Base-by-base conservation (phyloP, 1,140 invertebrate genomes). In the Mycetomoellerius zeteki region DNA sequence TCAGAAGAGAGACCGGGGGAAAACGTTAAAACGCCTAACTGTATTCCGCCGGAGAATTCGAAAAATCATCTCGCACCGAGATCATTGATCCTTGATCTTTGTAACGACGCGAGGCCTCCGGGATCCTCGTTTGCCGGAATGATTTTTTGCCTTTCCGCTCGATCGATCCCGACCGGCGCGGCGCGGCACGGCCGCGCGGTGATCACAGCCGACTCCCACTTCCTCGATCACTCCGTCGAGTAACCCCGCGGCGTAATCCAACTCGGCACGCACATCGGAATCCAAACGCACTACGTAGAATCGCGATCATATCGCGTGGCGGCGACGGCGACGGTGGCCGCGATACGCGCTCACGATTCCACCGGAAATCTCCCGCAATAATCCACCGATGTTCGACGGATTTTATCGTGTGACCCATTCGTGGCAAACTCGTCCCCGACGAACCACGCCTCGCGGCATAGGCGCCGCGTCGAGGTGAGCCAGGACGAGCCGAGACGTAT, bases 51-150 rank as follows among this genome's bases (percentile, higher is more conserved):
- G 37, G 54, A 75, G 80, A 84, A 84, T 84, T 73, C 37, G 69
- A 84, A 84, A 84, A 84, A 84, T 84, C 43, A 84, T 84, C 43
- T 84, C 43, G 80, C 54, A 84, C 69, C 37, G 80, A 84, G 69
- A 84, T 84, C 80, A 84, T 73, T 84, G 80, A 84, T 84, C 80
- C 80, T 84, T 84, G 80, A 84, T 84, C 80, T 67, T 84, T 73
- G 52, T 84, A 84, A 84, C 80, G 80, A 84, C 80, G 72, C 54
- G 80, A 84, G 80, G 80, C 80, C 80, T 84, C 80, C 80, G 80
- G 80, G 80, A 73, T 84, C 80, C 80, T 84, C 80, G 80, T 84
- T 84, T 84, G 80, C 80, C 69, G 80, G 80, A 84, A 84, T 84
- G 80, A 84, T 84, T 84, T 84, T 84, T 75, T 84, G 80, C 37